Percentiles rank a stretch among this genome's conserved stretches.
phyloP scores from a whole-genome alignment of 2,797 vertebrate species.

The Gymnoscopelus braueri region DNA sequence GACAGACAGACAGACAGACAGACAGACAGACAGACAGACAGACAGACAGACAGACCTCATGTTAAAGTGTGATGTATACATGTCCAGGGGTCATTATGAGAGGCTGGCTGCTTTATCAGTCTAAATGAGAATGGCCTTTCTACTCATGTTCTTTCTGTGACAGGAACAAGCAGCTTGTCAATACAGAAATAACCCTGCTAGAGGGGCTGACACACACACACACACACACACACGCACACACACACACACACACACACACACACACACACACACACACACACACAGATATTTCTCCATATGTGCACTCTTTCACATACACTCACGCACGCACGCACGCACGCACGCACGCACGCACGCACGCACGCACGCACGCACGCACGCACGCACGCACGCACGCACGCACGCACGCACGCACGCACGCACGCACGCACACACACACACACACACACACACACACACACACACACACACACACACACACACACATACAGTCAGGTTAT shows the following conservation, averaged over 20 bases:
- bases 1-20: constrained; percentile 46
- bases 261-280: constrained; percentile 21
- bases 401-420: not conserved
- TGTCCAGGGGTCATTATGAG: constrained; percentile 69
- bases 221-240: constrained; percentile 23
- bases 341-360: constrained; percentile 1
- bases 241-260: constrained; percentile 11
- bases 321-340: constrained; percentile 18
- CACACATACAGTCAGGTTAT: constrained; percentile 46
- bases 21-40: too few relatives aligned
- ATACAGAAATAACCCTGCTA: constrained; percentile 74
- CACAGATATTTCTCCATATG: too few relatives aligned
- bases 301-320: too few relatives aligned
- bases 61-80: constrained; percentile 80
- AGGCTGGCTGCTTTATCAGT: constrained; percentile 65
- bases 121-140: constrained; percentile 80
- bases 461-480: constrained; percentile 15
- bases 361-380: constrained; percentile 6
- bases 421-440: constrained; percentile 11
- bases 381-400: not conserved
- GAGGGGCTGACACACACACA: constrained; percentile 41
- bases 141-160: constrained; percentile 70
- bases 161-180: constrained; percentile 78
- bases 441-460: not conserved
- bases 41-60: constrained; percentile 44